These are phyloP conservation scores for Mastomys natalensis DNA, from an alignment of 2,113 vertebrate genomes.

Conservation along the genomic window DNA sequence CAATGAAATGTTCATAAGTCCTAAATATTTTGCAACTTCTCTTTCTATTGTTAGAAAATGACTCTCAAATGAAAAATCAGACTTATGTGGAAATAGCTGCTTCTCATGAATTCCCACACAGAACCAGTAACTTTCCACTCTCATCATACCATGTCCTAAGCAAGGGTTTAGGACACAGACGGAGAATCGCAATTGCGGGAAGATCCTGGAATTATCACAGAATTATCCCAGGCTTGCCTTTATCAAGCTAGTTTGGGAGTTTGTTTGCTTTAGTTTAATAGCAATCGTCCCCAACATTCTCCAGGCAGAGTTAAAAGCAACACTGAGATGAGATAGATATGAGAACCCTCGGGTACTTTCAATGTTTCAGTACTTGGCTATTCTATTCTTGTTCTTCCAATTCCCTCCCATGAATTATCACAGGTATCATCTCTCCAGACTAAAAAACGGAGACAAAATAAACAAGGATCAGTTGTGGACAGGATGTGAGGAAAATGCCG, in stretches of 20 bases:
- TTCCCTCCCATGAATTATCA: conserved; percentile 5
- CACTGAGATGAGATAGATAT: not conserved
- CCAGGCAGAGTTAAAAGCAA: not conserved
- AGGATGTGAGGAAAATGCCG: conserved; percentile 16
- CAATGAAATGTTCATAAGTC: not conserved
- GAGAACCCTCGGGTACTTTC: not conserved
- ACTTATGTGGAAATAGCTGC: conserved; percentile 15
- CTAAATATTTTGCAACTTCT: conserved; percentile 31
- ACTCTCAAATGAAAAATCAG: conserved; percentile 49
- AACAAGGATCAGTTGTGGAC: not conserved
- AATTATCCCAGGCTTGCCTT: not conserved
- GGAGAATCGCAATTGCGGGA: not conserved
- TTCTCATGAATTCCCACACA: not conserved
- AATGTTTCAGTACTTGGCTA: not conserved
- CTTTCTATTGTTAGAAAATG: conserved; percentile 60
- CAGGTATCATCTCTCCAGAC: conserved; percentile 35
- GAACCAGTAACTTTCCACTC: conserved; percentile 37
- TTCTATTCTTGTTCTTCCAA: conserved; percentile 45
- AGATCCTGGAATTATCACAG: conserved; percentile 15
- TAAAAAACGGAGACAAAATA: conserved; percentile 50
- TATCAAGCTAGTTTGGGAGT: not conserved
- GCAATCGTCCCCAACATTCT: not conserved
- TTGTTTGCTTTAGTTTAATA: not conserved
- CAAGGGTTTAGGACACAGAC: not conserved
- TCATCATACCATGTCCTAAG: not conserved